A percentile compares a stretch with the other conserved stretches of the same genome.
phyloP scores from a whole-genome alignment of 2,113 vertebrate genomes.

The Thalassoma bifasciatum region DNA sequence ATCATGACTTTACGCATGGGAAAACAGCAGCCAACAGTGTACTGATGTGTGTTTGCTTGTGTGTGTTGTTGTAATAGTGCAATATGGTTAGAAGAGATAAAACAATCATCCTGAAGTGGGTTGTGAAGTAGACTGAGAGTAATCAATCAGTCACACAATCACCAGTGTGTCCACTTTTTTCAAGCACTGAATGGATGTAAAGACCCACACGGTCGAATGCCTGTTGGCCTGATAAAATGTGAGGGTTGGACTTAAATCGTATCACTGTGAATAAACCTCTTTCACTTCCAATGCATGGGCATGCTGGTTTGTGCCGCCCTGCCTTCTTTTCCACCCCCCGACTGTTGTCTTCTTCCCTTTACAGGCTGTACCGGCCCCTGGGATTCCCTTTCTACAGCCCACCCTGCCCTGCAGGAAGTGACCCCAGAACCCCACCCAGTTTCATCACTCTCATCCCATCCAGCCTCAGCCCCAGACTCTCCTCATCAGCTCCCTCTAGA shows the following conservation, averaged over 20 bases:
- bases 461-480: constrained; percentile 91
- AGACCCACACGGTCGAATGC: constrained; percentile 31
- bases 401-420: constrained; percentile 98
- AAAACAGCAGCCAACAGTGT: constrained; percentile 4
- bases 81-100: constrained; percentile 47
- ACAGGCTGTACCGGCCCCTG: constrained; percentile 94
- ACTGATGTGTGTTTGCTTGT: not conserved
- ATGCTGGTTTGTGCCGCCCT: constrained; percentile 43
- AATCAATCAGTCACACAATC: constrained; percentile 34
- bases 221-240: constrained; percentile 9
- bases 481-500: constrained; percentile 91
- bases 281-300: constrained; percentile 55
- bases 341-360: constrained; percentile 56
- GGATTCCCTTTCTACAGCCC: constrained; percentile 94
- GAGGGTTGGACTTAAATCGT: constrained; percentile 3
- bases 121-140: constrained; percentile 40
- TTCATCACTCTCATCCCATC: constrained; percentile 94
- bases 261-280: not conserved
- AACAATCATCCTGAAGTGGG: constrained; percentile 38
- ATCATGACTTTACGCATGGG: constrained; percentile 33
- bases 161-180: constrained; percentile 22
- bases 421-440: constrained; percentile 88
- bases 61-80: constrained; percentile 23
- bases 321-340: constrained; percentile 29
- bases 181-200: not conserved